Percentiles rank a stretch among this genome's conserved stretches.
These are phyloP conservation scores for Abramis brama DNA, from an alignment of 2,113 vertebrate species.

Conservation along the genomic window DNA sequence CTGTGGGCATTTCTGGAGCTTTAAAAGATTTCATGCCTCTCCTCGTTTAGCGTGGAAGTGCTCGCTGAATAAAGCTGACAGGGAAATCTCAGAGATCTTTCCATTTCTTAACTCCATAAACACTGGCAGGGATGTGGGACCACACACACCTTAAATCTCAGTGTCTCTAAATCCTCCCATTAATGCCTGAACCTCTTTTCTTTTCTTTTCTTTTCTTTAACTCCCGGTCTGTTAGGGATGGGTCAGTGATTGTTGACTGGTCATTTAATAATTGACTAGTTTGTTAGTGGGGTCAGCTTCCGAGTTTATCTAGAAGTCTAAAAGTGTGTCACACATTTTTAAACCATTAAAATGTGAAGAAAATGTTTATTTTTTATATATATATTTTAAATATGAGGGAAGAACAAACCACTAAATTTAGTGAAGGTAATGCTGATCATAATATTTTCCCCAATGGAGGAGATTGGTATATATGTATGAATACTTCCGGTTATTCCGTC, in stretches of 20 bases:
- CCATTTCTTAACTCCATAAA: not conserved
- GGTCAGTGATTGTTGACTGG: not conserved
- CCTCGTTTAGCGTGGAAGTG: not conserved
- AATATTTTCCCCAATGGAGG: no score
- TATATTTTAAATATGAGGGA: no score
- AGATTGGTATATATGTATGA: no score
- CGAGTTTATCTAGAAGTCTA: no score
- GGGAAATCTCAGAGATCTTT: not conserved
- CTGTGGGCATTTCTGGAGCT: conserved; percentile 34
- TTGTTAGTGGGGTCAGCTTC: not conserved
- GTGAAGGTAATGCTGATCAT: no score
- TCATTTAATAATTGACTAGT: not conserved
- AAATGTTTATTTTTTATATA: no score
- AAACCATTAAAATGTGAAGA: no score
- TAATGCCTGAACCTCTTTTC: not conserved
- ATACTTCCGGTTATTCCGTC: no score
- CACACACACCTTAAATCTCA: conserved; percentile 20
- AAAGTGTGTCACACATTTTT: no score
- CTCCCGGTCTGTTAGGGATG: not conserved
- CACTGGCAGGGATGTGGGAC: conserved; percentile 1
- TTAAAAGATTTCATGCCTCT: not conserved
- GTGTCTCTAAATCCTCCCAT: not conserved
- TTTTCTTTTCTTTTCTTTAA: not conserved
- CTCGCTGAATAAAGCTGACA: not conserved
- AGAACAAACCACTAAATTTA: no score